Base-by-base conservation (phyloP, 2,888 invertebrate genomes). In the Marronus borbonicus region DNA sequence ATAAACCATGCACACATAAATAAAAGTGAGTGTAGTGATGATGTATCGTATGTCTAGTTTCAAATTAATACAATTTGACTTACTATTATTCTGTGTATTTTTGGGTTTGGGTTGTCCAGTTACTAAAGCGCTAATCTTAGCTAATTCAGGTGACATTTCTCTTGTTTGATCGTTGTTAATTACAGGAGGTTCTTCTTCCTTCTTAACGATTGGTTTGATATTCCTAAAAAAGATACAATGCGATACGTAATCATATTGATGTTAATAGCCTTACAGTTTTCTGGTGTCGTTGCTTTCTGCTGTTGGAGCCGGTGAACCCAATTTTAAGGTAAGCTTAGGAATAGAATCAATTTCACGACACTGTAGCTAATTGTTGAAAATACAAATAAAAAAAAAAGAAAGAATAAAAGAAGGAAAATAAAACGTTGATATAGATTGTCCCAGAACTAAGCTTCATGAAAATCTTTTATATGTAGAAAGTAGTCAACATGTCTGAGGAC, bases 81-180 rank as follows among this genome's bases (percentile, higher is more conserved):
- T 82, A 83, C 83, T 83, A 76, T 80, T 77, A 20, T 83, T 80
- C 24, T 80, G 80, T 69, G 79, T 81, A 76, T 87, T 90, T 88
- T 94, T 95, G 80, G 90, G 92, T 86, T 95, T 95, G 1, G 95
- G 95, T 75, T 95, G 95, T 81, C 95, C 91, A 3, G 95, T 96
- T 52, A 96, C 94, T 78, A 96, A 88, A 31, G 96, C 95, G 8
- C 96, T 94, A 86, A 96, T 96, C 86, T 94, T 93, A 12, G 96
- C 96, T 81, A 96, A 88, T 85, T 96, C 96, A 10, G 96, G 95
- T 44, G 95, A 95, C 50, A 93, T 91, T 85, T 95, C 95, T 77
- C 93, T 90, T 84, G 92, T 92, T 62, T 90, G 89, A 49, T 91
- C 89, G 62, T 79, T 74, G 79, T 85, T 81, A 83, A 88, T 87